Percentiles rank a stretch among this genome's conserved stretches.
phyloP scores from a whole-genome alignment of 2,113 vertebrate species.

The Silurus meridionalis region DNA sequence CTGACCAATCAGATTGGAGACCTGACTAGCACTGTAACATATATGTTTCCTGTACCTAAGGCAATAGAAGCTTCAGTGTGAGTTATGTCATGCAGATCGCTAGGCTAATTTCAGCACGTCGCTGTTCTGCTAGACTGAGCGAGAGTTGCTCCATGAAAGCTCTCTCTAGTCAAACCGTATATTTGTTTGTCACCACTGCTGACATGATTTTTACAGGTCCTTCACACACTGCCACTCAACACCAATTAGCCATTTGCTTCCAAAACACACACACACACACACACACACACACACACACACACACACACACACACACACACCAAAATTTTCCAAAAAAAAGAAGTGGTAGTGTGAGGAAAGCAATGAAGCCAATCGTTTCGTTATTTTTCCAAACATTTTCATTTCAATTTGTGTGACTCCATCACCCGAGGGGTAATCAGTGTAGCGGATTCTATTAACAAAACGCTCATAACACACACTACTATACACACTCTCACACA shows the following conservation, averaged over 20 bases:
- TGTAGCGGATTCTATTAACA: slow-evolving; percentile 74
- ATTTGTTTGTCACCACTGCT: slow-evolving; percentile 16
- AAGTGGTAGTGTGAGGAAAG: neutral
- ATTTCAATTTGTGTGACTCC: slow-evolving; percentile 64
- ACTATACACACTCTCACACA: slow-evolving; percentile 58
- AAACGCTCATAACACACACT: slow-evolving; percentile 58
- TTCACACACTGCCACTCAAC: slow-evolving; percentile 50
- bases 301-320: neutral
- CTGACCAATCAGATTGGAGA: neutral
- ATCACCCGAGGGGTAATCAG: slow-evolving; percentile 67
- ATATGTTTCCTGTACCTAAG: neutral
- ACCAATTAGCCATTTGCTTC: slow-evolving; percentile 11
- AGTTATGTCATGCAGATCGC: neutral
- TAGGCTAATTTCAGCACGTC: neutral
- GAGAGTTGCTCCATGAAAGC: neutral
- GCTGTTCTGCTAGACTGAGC: slow-evolving; percentile 5
- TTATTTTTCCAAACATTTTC: slow-evolving; percentile 62
- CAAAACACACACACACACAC: neutral
- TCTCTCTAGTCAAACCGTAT: neutral
- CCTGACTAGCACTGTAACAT: neutral
- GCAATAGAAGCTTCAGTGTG: neutral
- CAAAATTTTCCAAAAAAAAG: neutral
- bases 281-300: neutral
- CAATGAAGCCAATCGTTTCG: slow-evolving; percentile 53
- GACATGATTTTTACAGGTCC: slow-evolving; percentile 37